phyloP scores from a whole-genome alignment of 2,113 vertebrate species.

The Petromus typicus region DNA sequence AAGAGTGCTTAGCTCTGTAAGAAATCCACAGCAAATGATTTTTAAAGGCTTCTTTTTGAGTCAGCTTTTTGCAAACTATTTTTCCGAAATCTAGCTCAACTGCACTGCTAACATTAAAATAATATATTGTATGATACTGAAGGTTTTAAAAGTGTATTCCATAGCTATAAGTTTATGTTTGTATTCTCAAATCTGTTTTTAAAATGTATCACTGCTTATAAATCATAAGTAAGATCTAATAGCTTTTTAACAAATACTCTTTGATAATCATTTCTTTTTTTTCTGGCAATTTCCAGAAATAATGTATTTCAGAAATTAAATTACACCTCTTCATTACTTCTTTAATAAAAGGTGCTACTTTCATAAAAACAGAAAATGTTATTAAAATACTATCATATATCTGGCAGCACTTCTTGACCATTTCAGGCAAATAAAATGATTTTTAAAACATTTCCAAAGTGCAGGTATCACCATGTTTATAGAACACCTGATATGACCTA shows the following conservation, averaged over 20 bases:
- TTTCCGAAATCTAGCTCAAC: conserved; percentile 81
- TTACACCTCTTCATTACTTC: conserved; percentile 40
- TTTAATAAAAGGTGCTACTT: conserved; percentile 54
- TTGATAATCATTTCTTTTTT: conserved; percentile 64
- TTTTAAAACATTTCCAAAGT: neutral
- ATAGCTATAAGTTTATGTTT: conserved; percentile 42
- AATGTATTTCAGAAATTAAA: conserved; percentile 76
- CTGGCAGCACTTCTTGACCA: neutral
- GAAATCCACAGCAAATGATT: conserved; percentile 82
- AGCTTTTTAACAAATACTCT: conserved; percentile 62
- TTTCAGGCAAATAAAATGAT: neutral
- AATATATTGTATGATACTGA: conserved; percentile 76
- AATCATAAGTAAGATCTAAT: conserved; percentile 74
- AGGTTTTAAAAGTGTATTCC: conserved; percentile 69
- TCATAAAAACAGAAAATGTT: conserved; percentile 51
- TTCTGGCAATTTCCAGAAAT: conserved; percentile 73
- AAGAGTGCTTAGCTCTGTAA: conserved; percentile 52
- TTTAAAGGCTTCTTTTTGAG: conserved; percentile 74
- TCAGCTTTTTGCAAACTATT: conserved; percentile 82
- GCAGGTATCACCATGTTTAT: neutral
- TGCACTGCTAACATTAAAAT: conserved; percentile 71
- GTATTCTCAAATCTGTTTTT: conserved; percentile 70
- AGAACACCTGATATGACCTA: too few relatives aligned
- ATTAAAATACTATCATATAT: neutral
- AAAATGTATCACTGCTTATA: conserved; percentile 58